Conservation (phyloP, 2,113 vertebrate species). For the Orthonyx spaldingii region DNA sequence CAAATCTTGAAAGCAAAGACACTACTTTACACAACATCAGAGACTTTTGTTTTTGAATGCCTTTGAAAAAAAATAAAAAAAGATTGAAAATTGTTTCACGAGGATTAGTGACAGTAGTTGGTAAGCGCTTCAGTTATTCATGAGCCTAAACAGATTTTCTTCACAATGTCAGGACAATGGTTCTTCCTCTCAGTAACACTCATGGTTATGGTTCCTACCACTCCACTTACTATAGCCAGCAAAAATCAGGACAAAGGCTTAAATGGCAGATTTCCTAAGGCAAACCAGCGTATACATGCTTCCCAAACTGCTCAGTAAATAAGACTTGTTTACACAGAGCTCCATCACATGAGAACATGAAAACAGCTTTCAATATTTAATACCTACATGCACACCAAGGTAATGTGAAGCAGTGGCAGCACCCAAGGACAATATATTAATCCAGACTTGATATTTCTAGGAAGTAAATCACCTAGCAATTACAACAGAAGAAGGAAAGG, state of each 20-base stretch:
- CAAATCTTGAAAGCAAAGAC: background rate
- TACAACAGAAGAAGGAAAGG: background rate
- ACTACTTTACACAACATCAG: background rate
- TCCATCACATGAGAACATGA: background rate
- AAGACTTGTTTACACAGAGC: background rate
- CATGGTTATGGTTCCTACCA: background rate
- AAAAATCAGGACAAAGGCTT: conserved; percentile 8
- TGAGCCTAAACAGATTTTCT: background rate
- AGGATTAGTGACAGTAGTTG: background rate
- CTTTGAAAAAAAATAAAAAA: background rate
- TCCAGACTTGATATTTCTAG: background rate
- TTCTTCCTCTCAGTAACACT: background rate
- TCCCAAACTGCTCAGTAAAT: background rate
- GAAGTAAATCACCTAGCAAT: background rate
- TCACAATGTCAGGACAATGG: background rate
- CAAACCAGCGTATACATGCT: background rate
- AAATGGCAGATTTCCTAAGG: conserved; percentile 44
- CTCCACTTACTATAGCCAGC: background rate
- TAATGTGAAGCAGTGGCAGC: background rate
- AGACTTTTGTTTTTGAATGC: background rate
- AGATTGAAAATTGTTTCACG: background rate
- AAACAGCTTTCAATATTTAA: conserved; percentile 57
- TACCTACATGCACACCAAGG: background rate
- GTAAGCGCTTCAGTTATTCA: background rate
- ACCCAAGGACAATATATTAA: conserved; percentile 6